Conservation (phyloP, 2,888 invertebrate genomes). For the Agriopis leucophaearia region DNA sequence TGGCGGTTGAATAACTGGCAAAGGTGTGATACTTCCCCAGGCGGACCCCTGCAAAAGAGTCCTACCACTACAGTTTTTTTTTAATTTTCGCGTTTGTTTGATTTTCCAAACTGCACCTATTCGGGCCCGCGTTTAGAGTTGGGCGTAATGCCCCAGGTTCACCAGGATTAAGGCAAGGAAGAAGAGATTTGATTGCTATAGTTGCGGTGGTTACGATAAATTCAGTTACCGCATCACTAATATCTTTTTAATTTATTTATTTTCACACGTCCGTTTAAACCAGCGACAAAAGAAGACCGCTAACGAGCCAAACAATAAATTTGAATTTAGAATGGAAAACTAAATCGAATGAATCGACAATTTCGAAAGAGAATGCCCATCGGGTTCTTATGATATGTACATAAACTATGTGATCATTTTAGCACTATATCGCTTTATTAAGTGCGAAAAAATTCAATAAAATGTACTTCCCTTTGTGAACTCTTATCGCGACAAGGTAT, state of each 20-base stretch:
- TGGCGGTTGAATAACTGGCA: too few species aligned
- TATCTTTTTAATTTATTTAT: slow-evolving; percentile 42
- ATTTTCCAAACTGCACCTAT: too few species aligned
- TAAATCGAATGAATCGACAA: slow-evolving; percentile 79
- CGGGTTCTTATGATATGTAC: slow-evolving; percentile 22
- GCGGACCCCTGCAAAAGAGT: too few species aligned
- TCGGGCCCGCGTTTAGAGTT: too few species aligned
- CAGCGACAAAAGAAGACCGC: slow-evolving; percentile 66
- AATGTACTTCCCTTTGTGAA: not conserved
- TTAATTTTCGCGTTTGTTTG: too few species aligned
- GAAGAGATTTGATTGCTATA: not conserved
- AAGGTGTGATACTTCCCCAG: too few species aligned
- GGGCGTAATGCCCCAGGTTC: too few species aligned
- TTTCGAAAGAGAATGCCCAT: slow-evolving; percentile 54
- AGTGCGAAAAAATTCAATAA: not conserved
- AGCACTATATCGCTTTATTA: slow-evolving; percentile 9
- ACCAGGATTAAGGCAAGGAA: too few species aligned
- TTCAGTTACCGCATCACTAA: slow-evolving; percentile 1
- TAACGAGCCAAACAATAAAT: slow-evolving; percentile 75
- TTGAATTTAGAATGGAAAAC: slow-evolving; percentile 74
- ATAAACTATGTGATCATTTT: slow-evolving; percentile 1
- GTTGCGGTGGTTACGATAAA: not conserved
- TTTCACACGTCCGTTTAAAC: slow-evolving; percentile 71
- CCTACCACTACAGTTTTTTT: too few species aligned
- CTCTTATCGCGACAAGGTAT: not conserved